Evolutionary conservation across 2,888 invertebrate genomes (phyloP).

Genomic region (Eupsilia transversa): DNA sequence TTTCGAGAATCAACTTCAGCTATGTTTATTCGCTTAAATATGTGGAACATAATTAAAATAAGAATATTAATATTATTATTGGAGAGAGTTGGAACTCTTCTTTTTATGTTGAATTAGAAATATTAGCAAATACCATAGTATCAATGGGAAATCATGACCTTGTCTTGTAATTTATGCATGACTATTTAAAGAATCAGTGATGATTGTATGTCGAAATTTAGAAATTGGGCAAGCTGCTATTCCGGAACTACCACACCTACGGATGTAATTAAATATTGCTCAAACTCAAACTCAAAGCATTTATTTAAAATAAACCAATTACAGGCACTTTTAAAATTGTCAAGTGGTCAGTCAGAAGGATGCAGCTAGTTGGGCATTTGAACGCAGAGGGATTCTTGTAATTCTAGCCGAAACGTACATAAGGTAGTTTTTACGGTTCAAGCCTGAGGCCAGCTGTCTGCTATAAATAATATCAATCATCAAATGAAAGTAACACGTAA

Average conservation of each 20-base stretch:
- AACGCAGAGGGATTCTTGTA: conserved; percentile 9
- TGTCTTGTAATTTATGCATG: conserved; percentile 39
- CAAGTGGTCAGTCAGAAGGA: neutral
- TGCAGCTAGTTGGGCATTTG: neutral
- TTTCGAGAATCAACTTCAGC: conserved; percentile 65
- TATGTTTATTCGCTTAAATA: conserved; percentile 71
- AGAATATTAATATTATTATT: conserved; percentile 68
- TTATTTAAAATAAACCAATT: neutral
- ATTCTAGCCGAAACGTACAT: neutral
- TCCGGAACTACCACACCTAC: conserved; percentile 16
- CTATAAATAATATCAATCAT: conserved; percentile 59
- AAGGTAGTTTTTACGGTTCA: conserved; percentile 19
- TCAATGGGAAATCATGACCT: conserved; percentile 25
- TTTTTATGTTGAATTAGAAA: conserved; percentile 39
- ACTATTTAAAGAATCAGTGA: conserved; percentile 11
- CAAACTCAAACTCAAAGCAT: neutral
- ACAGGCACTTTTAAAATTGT: neutral
- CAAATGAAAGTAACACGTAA: conserved; percentile 64
- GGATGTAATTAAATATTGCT: conserved; percentile 19
- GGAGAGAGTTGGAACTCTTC: conserved; percentile 70
- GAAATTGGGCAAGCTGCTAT: conserved; percentile 37
- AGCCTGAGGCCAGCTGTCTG: conserved; percentile 34
- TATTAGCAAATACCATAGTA: conserved; percentile 34
- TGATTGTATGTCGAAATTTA: conserved; percentile 28
- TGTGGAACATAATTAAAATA: conserved; percentile 80